Evolutionary conservation across 2,888 invertebrate genomes (phyloP), one percentile per base, ranked within the genome.

Genomic region (Bhutanitis thaidina): DNA sequence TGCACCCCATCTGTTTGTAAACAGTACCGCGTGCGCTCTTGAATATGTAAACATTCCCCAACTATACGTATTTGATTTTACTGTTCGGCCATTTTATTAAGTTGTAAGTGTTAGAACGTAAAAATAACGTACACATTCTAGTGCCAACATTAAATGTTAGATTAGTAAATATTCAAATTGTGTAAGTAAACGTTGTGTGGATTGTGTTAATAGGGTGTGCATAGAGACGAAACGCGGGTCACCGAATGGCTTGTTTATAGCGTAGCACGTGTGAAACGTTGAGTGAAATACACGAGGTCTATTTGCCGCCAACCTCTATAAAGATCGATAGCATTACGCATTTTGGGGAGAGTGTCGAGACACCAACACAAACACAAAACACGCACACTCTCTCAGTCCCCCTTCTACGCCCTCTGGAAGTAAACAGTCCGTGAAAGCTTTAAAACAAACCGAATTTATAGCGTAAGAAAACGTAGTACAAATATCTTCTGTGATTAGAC

Each of bases 321-420:
- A 72, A 78, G 89, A 90, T 90, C 90, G 88, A 90, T 90, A 90
- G 74, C 83, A 89, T 85, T 88, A 90, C 90, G 90, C 89, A 84
- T 87, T 88, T 88, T 81, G 73, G 74, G 69, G 69, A 72, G 76
- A 74, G 79, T 74, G 66, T 41, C 45, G 51, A 59, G 59, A 67
- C 63, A 67, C 67, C 8, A 51, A 68, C 67, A 64, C 68, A 70
- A 60, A 65, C 65, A 65, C 61, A 62, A 60, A 55, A 52, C 70
- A 69, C 77, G 69, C 80, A 80, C 80, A 77, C 75, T 54, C 65
- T 54, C 69, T 57, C 76, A 57, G 60, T 57, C 58, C 65, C 60
- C 69, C 77, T n/a, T n/a, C 71, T 59, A 70, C 67, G 71, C 72
- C 67, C 67, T 71, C 74, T 66, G 78, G 77, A 82, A 81, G 77